Evolutionary conservation across 2,888 invertebrate species (phyloP), one percentile per base, ranked within the genome.

Genomic region (Lasiommata megera): DNA sequence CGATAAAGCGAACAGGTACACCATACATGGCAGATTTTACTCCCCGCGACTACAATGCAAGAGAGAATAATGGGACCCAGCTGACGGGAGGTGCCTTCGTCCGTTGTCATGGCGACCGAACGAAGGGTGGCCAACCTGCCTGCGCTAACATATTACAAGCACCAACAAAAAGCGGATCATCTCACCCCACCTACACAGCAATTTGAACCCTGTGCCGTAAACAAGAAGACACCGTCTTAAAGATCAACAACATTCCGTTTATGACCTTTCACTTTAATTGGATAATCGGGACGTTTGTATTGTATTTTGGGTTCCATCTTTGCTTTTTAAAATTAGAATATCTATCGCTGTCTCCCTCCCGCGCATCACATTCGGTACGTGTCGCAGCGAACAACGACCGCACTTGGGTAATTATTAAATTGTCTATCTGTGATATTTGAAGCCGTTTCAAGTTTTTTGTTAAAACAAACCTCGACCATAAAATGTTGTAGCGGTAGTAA

Each of bases 301-400:
- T 84, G 85, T 88, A 80, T 84, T 88, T 89, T 77, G 86, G 89
- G 86, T 84, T 88, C 89, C 89, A 90, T 90, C 89, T 90, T 90
- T 89, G 82, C 86, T 88, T 89, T 89, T 89, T 89, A 84, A 88
- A 88, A 83, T 88, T 88, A 88, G 88, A 87, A 83, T 82, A 69
- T 73, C 65, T 79, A 69, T 76, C 62, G 68, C 75, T 73, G 62
- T 88, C 87, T 80, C 84, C 60, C 72, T 89, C 80, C 41, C 40
- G 43, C 55, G 14, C 36, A 46, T 54, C 34, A 29, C 48, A 34
- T 38, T 54, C 51, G 61, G 46, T 36, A 41, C 47, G 52, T 48
- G 54, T 54, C 67, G 36, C 43, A 17, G 28, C 40, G 37, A 17
- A 9, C 63, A 81, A 77, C 80, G 82, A 85, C 84, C 84, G 73